Conservation (phyloP, 2,888 invertebrate genomes). For the Tenodera sinensis region DNA sequence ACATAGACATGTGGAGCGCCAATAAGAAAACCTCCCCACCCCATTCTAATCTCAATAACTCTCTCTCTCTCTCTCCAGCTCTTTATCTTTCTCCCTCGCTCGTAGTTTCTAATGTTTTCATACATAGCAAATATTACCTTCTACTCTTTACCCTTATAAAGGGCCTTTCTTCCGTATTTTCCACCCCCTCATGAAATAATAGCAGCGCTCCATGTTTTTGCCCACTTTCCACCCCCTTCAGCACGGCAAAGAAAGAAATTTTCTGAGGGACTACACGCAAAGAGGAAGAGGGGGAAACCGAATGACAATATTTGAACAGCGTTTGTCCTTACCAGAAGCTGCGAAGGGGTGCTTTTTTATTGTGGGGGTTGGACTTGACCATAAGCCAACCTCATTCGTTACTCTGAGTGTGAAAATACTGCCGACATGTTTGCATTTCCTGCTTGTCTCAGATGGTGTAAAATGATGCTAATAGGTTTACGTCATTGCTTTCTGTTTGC, state of each 20-base stretch:
- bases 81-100: background rate
- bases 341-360: background rate
- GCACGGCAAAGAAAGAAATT: slow-evolving; percentile 1
- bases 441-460: background rate
- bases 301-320: slow-evolving; percentile 17
- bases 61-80: slow-evolving; percentile 1
- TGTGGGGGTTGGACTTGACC: background rate
- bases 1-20: slow-evolving; percentile 27
- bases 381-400: background rate
- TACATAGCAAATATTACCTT: slow-evolving; percentile 19
- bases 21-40: slow-evolving; percentile 12
- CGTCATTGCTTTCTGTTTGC: background rate
- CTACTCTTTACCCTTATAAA: background rate
- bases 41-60: slow-evolving; percentile 11
- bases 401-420: background rate
- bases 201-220: background rate
- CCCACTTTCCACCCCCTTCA: background rate
- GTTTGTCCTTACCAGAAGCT: background rate
- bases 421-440: background rate
- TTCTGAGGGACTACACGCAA: background rate
- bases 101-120: slow-evolving; percentile 13
- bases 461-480: background rate
- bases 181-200: background rate
- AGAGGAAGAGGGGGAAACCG: background rate
- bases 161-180: background rate